Evolutionary conservation across 2,113 vertebrate genomes (phyloP).

Genomic region (Amblyopsis rosae): DNA sequence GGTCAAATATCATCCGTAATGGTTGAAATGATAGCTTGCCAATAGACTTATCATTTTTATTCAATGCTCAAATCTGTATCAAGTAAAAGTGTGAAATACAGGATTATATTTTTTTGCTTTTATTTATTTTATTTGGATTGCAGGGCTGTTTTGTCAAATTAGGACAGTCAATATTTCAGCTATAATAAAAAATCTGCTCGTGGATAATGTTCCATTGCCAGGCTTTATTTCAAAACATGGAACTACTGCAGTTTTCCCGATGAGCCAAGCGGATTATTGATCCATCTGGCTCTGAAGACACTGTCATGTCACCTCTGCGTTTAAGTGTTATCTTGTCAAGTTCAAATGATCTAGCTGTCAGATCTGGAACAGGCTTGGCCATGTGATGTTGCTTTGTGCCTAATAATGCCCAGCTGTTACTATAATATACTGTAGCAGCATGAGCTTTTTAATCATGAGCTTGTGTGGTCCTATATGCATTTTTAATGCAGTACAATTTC

Average conservation of each 20-base stretch:
- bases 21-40: too few relatives aligned
- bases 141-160: slow-evolving; percentile 53
- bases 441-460: slow-evolving; percentile 19
- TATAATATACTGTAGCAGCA: slow-evolving; percentile 30
- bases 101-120: too few relatives aligned
- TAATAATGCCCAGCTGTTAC: slow-evolving; percentile 54
- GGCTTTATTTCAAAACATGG: slow-evolving; percentile 49
- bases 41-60: too few relatives aligned
- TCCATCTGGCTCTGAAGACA: slow-evolving; percentile 79
- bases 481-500: neutral
- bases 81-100: too few relatives aligned
- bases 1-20: too few relatives aligned
- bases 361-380: slow-evolving; percentile 59
- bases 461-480: neutral
- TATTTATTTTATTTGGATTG: slow-evolving; percentile 39
- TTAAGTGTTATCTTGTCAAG: slow-evolving; percentile 79
- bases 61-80: too few relatives aligned
- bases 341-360: slow-evolving; percentile 77
- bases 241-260: slow-evolving; percentile 70
- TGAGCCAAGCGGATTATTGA: slow-evolving; percentile 70
- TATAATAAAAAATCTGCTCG: slow-evolving; percentile 64
- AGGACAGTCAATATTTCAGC: slow-evolving; percentile 64
- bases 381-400: slow-evolving; percentile 68
- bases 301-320: slow-evolving; percentile 79
- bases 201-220: slow-evolving; percentile 52